Evolutionary conservation across 23 tunicate species (phyloP).

Genomic region (Halocynthia roretzi): DNA sequence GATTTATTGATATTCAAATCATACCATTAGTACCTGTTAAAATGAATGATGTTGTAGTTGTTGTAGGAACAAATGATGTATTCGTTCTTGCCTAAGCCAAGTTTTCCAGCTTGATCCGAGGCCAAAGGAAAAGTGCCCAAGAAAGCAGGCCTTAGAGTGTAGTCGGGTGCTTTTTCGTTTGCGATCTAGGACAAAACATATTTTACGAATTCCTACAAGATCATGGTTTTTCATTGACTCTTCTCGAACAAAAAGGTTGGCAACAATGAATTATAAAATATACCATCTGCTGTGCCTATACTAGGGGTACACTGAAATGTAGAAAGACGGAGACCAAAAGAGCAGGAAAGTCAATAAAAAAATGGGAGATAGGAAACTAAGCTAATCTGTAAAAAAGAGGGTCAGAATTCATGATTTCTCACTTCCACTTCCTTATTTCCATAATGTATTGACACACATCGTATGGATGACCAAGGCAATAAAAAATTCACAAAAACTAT

Average conservation of each 20-base stretch:
- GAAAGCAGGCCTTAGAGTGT: constrained; percentile 67
- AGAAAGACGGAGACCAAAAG: neutral
- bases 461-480: too few relatives aligned
- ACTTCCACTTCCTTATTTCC: too few relatives aligned
- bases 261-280: too few relatives aligned
- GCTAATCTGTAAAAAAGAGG: too few relatives aligned
- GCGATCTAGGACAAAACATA: constrained; percentile 19
- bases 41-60: constrained; percentile 52
- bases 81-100: constrained; percentile 55
- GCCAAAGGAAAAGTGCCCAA: constrained; percentile 74
- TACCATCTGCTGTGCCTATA: neutral
- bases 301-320: neutral
- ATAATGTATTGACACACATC: too few relatives aligned
- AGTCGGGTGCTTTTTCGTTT: constrained; percentile 78
- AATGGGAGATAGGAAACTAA: neutral
- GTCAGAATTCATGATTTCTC: too few relatives aligned
- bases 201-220: neutral
- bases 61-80: constrained; percentile 54
- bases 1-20: too few relatives aligned
- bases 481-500: too few relatives aligned
- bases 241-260: too few relatives aligned
- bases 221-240: too few relatives aligned
- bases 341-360: neutral
- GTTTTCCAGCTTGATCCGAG: constrained; percentile 63
- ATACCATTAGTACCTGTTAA: constrained; percentile 24